Evolutionary conservation across 2,113 vertebrate genomes (phyloP), one percentile per base, ranked within the genome.

Genomic region (Thomomys bottae): DNA sequence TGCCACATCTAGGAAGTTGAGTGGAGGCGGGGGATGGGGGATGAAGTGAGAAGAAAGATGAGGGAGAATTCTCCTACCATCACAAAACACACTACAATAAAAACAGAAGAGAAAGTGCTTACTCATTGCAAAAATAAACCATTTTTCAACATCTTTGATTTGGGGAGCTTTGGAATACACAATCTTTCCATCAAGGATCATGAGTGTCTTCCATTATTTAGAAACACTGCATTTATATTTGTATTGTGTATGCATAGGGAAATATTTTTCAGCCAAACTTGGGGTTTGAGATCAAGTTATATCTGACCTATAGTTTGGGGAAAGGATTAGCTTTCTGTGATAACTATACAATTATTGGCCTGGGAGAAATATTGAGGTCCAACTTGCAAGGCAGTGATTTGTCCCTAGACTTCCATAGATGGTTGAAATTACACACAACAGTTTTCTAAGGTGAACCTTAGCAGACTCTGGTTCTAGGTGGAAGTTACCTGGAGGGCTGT

Each of bases 251-350:
- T 76, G 26, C 45, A 68, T 87, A 75, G 88, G n/a, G 87, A 95
- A 95, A 84, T 85, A 94, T 30, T 95, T 88, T 92, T 80, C 67
- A 90, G 81, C 80, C 71, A 80, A 92, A 88, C 87, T 72, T 84
- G 94, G 71, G 11, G 40, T 34, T n/a, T 6, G 30, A 80, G 36
- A 78, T 64, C 49, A 71, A 66, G 34, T 72, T 89, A 26, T 18
- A 10, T 59, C 45, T 49, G 30, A 66, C 3, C 36, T 34, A 36
- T 3, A 28, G 54, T 71, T 90, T 93, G 1, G 36, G 24, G 38
- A 26, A 79, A 77, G 40, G 63, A 45, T 77, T 82, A 80, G 68
- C 18, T 89, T 66, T n/a, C 66, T 36, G 20, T 38, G 64, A 84
- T 34, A 75, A 71, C 81, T 40, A 81, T 84, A 61, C 28, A 89